Percentiles rank a stretch among this genome's conserved stretches.
Evolutionary conservation across 35 echinoderm and acorn worm genomes (phyloP).

Genomic region (Eucidaris tribuloides): DNA sequence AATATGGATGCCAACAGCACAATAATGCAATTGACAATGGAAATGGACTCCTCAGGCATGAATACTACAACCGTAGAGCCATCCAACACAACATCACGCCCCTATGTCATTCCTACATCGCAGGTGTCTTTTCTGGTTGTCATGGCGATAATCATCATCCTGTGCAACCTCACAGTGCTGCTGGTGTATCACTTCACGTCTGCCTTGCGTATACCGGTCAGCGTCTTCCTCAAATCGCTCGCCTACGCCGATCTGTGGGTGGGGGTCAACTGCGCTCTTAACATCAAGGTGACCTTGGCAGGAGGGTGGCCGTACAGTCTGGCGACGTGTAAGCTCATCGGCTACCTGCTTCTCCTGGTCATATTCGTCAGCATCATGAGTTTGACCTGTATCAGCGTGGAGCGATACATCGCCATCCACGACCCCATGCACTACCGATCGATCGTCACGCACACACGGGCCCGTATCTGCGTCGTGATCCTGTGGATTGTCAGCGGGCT

Average conservation of each 20-base stretch:
- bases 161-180: slow-evolving; percentile 51
- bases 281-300: slow-evolving; percentile 42
- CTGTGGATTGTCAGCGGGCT: slow-evolving; percentile 45
- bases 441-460: slow-evolving; percentile 21
- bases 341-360: slow-evolving; percentile 44
- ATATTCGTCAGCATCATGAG: slow-evolving; percentile 54
- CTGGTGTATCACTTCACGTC: slow-evolving; percentile 45
- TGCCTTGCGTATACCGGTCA: slow-evolving; percentile 32
- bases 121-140: slow-evolving; percentile 36
- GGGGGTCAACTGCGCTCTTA: slow-evolving; percentile 46
- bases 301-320: slow-evolving; percentile 47
- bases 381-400: slow-evolving; percentile 57
- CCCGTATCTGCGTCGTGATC: slow-evolving; percentile 5
- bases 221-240: slow-evolving; percentile 67
- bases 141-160: slow-evolving; percentile 54
- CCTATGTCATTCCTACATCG: slow-evolving; percentile 1
- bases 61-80: too few relatives aligned
- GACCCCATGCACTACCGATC: slow-evolving; percentile 59
- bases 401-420: slow-evolving; percentile 70
- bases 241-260: slow-evolving; percentile 70
- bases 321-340: slow-evolving; percentile 40
- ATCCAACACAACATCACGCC: too few relatives aligned
- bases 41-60: too few relatives aligned
- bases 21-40: too few relatives aligned
- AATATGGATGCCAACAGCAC: too few relatives aligned